Evolutionary conservation across 2,113 vertebrate species (phyloP), one percentile per base, ranked within the genome.

Genomic region (Trichomycterus rosablanca): DNA sequence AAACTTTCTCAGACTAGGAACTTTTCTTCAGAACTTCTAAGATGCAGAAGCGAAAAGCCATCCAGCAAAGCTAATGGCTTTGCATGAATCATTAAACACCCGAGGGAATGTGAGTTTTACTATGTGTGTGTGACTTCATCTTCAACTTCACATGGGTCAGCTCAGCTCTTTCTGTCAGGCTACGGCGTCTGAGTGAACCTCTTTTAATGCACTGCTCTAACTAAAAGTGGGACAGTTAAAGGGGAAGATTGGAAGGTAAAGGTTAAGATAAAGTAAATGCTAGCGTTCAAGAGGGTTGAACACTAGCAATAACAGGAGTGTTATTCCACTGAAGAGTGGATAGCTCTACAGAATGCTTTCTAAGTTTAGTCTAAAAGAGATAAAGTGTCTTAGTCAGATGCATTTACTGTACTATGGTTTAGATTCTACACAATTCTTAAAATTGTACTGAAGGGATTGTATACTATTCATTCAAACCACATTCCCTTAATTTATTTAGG

Each of bases 31-130:
- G 42, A 46, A 40, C 57, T 23, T 59, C 51, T 44, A 50, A 32
- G 59, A 73, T 58, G 39, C 42, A 53, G 22, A n/a, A 45, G 19
- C 20, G n/a, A n/a, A n/a, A n/a, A 35, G 14, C 48, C 44, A 44
- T 49, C 40, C 52, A 30, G 32, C 48, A 66, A 70, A 67, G 57
- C 59, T 70, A 70, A 70, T 70, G 59, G 49, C 49, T 59, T 42
- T 44, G 22, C 59, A 74, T 74, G 58, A 70, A 74, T 74, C 59
- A 69, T 74, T 74, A 63, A 74, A 67, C 67, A 70, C 59, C 54
- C 53, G n/a, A 56, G 46, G 40, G 59, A 53, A 70, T 69, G 40
- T 16, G 32, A 40, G 58, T 45, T 59, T 63, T 49, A 70, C n/a
- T n/a, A 56, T 70, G 52, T 67, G 48, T 44, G 50, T 45, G 40